These are phyloP conservation scores for Epinephelus fuscoguttatus DNA, from an alignment of 2,113 vertebrate species.

Conservation along the genomic window DNA sequence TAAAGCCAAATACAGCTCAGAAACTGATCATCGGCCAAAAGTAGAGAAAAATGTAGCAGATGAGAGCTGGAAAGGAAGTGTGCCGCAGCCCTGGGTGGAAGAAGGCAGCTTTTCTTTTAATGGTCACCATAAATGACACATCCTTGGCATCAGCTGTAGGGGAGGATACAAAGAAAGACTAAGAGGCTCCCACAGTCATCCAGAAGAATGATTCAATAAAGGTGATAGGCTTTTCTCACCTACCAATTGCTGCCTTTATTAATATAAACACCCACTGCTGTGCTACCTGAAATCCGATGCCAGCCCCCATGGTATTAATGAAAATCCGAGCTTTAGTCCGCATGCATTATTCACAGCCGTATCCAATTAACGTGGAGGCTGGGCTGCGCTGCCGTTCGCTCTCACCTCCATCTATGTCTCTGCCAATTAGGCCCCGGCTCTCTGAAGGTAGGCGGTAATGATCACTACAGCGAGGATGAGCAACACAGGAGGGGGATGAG, in stretches of 20 bases:
- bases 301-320: conserved; percentile 71
- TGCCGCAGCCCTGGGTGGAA: neutral
- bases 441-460: conserved; percentile 69
- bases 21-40: neutral
- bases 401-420: conserved; percentile 71
- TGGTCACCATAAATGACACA: conserved; percentile 42
- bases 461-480: conserved; percentile 54
- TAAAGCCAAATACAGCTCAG: neutral
- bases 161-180: conserved; percentile 42
- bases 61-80: neutral
- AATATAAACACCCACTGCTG: conserved; percentile 69
- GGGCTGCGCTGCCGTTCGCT: conserved; percentile 45
- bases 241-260: conserved; percentile 65
- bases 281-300: conserved; percentile 62
- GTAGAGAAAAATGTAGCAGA: neutral
- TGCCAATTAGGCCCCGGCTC: conserved; percentile 72
- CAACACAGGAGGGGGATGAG: conserved; percentile 17
- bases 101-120: conserved; percentile 38
- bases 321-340: conserved; percentile 77
- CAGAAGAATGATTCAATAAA: conserved; percentile 67
- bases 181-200: conserved; percentile 36
- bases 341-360: conserved; percentile 83
- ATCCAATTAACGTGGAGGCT: conserved; percentile 80
- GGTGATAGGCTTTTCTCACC: conserved; percentile 58
- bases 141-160: conserved; percentile 27